These are phyloP conservation scores for Zootermopsis nevadensis DNA, from an alignment of 2,888 invertebrate species.

Conservation along the genomic window DNA sequence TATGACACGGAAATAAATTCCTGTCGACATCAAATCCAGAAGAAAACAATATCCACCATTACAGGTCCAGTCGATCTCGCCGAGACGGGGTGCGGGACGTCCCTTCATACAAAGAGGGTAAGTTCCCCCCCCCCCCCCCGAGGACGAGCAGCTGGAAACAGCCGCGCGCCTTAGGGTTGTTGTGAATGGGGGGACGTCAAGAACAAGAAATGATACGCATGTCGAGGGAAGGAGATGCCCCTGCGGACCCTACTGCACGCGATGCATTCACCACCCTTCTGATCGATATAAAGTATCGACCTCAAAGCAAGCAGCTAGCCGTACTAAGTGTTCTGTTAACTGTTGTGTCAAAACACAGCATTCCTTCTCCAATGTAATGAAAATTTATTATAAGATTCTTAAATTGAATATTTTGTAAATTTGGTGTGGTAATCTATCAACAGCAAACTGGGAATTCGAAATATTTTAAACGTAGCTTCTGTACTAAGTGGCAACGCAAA, in stretches of 20 bases:
- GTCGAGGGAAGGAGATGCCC: neutral
- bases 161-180: neutral
- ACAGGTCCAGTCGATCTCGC: neutral
- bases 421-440: too few relatives aligned
- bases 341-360: too few relatives aligned
- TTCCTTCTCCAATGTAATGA: too few relatives aligned
- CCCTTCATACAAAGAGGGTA: neutral
- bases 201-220: conserved; percentile 1
- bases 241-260: neutral
- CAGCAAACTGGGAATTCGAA: too few relatives aligned
- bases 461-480: too few relatives aligned
- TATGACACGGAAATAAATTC: too few relatives aligned
- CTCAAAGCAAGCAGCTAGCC: neutral
- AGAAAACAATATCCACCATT: too few relatives aligned
- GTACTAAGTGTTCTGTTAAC: too few relatives aligned
- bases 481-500: too few relatives aligned
- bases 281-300: neutral
- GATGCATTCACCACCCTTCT: neutral
- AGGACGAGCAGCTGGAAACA: neutral
- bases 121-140: neutral
- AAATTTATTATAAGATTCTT: too few relatives aligned
- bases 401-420: too few relatives aligned
- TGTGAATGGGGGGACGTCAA: neutral
- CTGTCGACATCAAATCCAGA: too few relatives aligned
- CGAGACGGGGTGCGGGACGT: neutral